Percentiles rank a stretch among this genome's conserved stretches.
These are phyloP conservation scores for Platyrinchus mystaceus DNA, from an alignment of 2,797 vertebrate genomes.

Conservation along the genomic window DNA sequence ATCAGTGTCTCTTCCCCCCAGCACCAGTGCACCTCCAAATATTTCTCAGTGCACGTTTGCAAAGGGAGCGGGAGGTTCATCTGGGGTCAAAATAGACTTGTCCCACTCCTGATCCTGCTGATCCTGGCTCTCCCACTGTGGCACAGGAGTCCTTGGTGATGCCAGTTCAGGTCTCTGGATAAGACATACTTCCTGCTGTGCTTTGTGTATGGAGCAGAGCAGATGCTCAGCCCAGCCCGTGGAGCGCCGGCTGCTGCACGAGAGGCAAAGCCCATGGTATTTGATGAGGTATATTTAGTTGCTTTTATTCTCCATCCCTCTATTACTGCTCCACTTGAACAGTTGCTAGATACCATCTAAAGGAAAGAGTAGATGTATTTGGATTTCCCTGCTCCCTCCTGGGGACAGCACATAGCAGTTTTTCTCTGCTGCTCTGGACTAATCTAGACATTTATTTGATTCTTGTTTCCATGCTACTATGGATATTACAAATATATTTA, in stretches of 20 bases:
- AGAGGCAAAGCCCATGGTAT: not conserved
- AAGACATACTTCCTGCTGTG: not conserved
- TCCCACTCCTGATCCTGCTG: rapidly evolving
- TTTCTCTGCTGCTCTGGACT: not conserved
- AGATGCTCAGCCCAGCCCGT: not conserved
- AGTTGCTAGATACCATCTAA: not conserved
- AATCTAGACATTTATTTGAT: not conserved
- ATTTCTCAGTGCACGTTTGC: rapidly evolving
- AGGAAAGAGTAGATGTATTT: not conserved
- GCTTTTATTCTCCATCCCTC: not conserved
- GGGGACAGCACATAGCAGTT: not conserved
- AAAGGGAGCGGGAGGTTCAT: not conserved
- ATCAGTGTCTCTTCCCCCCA: not conserved
- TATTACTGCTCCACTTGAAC: not conserved
- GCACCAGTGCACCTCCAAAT: not conserved
- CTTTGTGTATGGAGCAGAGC: not conserved
- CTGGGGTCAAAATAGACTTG: not conserved
- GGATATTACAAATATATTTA: not conserved
- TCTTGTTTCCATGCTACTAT: not conserved
- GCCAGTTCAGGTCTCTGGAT: not conserved
- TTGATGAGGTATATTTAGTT: not conserved
- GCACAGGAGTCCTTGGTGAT: not conserved
- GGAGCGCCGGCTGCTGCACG: not conserved
- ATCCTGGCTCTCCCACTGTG: rapidly evolving
- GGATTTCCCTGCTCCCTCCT: not conserved